Conservation (phyloP, 2,888 invertebrate species). For the Patella ulyssiponensis region DNA sequence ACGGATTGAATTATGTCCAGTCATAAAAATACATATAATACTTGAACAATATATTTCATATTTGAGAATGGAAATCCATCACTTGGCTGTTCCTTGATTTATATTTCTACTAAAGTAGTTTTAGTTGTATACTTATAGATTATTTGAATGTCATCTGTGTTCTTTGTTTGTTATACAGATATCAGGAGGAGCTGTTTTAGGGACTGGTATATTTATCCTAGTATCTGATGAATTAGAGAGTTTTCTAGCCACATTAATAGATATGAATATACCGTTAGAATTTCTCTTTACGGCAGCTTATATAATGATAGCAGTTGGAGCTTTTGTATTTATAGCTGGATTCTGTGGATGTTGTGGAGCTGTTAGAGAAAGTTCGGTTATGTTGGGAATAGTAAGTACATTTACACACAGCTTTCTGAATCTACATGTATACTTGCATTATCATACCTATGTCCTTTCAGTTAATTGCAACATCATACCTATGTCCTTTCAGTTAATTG, state of each 20-base stretch:
- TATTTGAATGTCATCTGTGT: no score
- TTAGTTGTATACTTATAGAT: no score
- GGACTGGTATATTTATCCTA: conserved; percentile 75
- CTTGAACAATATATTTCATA: no score
- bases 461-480: no score
- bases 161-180: conserved; percentile 65
- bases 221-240: conserved; percentile 74
- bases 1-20: no score
- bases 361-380: conserved; percentile 74
- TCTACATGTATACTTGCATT: no score
- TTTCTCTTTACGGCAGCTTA: conserved; percentile 74
- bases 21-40: no score
- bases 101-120: no score
- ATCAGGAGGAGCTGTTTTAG: conserved; percentile 74
- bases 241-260: conserved; percentile 73
- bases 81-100: no score
- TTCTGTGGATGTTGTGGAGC: conserved; percentile 77
- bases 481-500: no score
- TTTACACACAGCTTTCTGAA: not conserved
- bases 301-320: conserved; percentile 74
- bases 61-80: no score
- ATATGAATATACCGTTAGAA: conserved; percentile 72
- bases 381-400: conserved; percentile 72
- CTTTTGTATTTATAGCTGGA: conserved; percentile 75
- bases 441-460: no score